phyloP scores from a whole-genome alignment of 2,888 invertebrate species.

The Polylopha cassiicola region DNA sequence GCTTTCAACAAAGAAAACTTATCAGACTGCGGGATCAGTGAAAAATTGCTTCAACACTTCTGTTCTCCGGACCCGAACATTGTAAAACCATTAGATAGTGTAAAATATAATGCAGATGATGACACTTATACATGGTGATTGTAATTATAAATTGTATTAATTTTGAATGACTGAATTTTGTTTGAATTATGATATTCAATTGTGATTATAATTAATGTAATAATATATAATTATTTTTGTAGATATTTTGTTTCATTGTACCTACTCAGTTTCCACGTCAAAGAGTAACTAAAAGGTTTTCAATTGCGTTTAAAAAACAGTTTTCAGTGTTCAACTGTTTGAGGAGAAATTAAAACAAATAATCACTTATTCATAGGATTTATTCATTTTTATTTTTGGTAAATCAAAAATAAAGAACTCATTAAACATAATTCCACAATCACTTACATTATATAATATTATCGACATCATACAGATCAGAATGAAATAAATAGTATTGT shows the following conservation, averaged over 20 bases:
- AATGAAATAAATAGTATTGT: conserved; percentile 73
- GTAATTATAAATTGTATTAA: conserved; percentile 23
- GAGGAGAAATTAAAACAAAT: conserved; percentile 26
- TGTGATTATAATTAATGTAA: conserved; percentile 24
- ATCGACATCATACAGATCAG: conserved; percentile 69
- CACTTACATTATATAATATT: conserved; percentile 69
- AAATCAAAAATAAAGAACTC: conserved; percentile 72
- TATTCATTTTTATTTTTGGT: conserved; percentile 74
- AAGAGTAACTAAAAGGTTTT: too few relatives aligned
- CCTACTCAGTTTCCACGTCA: not conserved
- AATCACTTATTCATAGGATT: conserved; percentile 65
- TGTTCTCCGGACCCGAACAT: conserved; percentile 77
- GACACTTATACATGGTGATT: conserved; percentile 74
- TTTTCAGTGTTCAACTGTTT: too few relatives aligned
- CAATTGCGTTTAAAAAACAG: too few relatives aligned
- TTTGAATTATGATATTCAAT: conserved; percentile 27
- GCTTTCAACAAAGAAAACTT: conserved; percentile 91
- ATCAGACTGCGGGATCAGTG: conserved; percentile 89
- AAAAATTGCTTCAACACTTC: conserved; percentile 80
- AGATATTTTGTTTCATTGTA: not conserved
- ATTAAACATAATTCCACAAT: conserved; percentile 61
- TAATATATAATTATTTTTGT: conserved; percentile 23
- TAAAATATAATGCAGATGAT: conserved; percentile 79
- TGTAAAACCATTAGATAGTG: conserved; percentile 78
- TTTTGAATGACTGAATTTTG: conserved; percentile 23